Conservation (phyloP, 1,140 invertebrate genomes). For the Drosophila kepulauana region DNA sequence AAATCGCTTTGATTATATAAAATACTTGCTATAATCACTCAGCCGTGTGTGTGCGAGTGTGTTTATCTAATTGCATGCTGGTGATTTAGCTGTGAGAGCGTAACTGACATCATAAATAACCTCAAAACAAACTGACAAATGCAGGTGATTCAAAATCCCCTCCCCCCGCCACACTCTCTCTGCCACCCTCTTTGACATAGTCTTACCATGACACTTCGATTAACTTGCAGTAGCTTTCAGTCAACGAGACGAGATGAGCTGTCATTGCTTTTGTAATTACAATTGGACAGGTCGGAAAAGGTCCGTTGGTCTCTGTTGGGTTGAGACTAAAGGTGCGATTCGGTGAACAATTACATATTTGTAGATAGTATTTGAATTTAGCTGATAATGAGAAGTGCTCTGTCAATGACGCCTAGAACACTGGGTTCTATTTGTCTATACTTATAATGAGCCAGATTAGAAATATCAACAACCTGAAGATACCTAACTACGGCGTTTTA, state of each 20-base stretch:
- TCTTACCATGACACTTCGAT: slow-evolving; percentile 33
- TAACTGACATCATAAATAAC: slow-evolving; percentile 42
- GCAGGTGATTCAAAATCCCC: slow-evolving; percentile 14
- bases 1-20: slow-evolving; percentile 26
- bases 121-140: slow-evolving; percentile 48
- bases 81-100: slow-evolving; percentile 24
- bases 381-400: slow-evolving; percentile 53
- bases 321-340: neutral
- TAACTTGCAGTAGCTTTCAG: slow-evolving; percentile 6
- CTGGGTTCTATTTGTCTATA: slow-evolving; percentile 16
- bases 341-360: slow-evolving; percentile 51
- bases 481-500: neutral
- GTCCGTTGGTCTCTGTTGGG: neutral
- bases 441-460: slow-evolving; percentile 22
- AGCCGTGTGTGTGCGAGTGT: neutral
- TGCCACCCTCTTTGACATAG: slow-evolving; percentile 30
- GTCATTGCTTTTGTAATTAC: neutral
- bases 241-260: neutral
- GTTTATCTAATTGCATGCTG: slow-evolving; percentile 43
- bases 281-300: slow-evolving; percentile 1
- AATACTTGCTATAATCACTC: neutral
- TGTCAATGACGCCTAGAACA: slow-evolving; percentile 38
- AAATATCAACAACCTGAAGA: slow-evolving; percentile 6
- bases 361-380: slow-evolving; percentile 42
- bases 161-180: neutral